phyloP scores from a whole-genome alignment of 2,113 vertebrate genomes.

The Ornithorhynchus anatinus region DNA sequence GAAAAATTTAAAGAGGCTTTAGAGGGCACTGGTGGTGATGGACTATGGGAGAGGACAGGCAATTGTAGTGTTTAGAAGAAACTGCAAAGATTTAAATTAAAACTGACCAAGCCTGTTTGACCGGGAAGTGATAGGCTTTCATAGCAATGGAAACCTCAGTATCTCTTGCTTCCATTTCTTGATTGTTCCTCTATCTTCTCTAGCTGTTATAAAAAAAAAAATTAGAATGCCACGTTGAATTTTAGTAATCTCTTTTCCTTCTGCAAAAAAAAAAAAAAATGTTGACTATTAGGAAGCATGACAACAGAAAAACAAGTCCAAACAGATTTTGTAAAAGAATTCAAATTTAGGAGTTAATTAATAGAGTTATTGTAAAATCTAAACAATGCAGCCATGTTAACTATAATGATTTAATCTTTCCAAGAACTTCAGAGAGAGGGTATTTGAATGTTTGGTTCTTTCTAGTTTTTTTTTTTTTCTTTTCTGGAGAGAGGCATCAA shows the following conservation, averaged over 20 bases:
- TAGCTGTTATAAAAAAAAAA: slow-evolving; percentile 54
- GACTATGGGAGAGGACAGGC: not conserved
- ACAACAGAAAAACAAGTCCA: not conserved
- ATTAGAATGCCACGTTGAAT: not conserved
- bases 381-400: not conserved
- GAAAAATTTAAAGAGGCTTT: too few relatives aligned
- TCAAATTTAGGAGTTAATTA: not conserved
- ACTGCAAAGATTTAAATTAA: slow-evolving; percentile 10
- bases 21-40: too few relatives aligned
- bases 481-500: not conserved
- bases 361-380: not conserved
- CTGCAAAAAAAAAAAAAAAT: not conserved
- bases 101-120: slow-evolving; percentile 62
- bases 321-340: not conserved
- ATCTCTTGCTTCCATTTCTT: slow-evolving; percentile 27
- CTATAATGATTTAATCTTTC: not conserved
- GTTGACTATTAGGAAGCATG: not conserved
- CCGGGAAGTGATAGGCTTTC: slow-evolving; percentile 46
- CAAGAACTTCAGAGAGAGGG: not conserved
- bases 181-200: slow-evolving; percentile 63
- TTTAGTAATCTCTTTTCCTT: not conserved
- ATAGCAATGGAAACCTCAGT: slow-evolving; percentile 40
- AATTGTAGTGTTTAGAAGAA: not conserved
- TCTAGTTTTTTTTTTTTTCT: not conserved
- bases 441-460: not conserved